These are phyloP conservation scores for Ostrea edulis DNA, from an alignment of 1,140 invertebrate genomes.

Conservation along the genomic window DNA sequence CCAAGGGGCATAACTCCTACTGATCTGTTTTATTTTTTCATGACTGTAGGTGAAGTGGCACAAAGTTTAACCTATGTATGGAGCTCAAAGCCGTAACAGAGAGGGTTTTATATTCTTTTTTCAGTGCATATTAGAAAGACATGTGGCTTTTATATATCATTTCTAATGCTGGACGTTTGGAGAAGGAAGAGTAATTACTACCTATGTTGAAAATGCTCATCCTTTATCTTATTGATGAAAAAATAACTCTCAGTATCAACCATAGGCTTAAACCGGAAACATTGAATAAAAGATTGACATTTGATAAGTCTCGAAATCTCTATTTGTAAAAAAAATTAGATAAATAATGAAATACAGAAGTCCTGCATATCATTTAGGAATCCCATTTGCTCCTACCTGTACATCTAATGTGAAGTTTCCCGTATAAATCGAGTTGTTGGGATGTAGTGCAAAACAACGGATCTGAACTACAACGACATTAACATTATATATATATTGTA, in stretches of 20 bases:
- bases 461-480: slow-evolving; percentile 70
- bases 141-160: neutral
- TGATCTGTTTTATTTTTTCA: neutral
- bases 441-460: slow-evolving; percentile 69
- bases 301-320: no score
- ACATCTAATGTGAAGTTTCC: slow-evolving; percentile 69
- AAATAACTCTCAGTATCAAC: no score
- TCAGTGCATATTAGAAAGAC: neutral
- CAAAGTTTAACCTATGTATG: neutral
- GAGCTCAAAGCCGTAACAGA: neutral
- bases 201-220: no score
- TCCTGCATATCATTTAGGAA: no score
- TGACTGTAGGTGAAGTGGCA: neutral
- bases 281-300: no score
- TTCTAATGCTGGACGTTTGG: neutral
- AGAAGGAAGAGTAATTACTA: no score
- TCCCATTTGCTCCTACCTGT: slow-evolving; percentile 62
- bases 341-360: no score
- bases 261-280: no score
- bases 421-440: slow-evolving; percentile 68
- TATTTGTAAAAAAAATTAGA: no score
- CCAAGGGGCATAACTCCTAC: neutral
- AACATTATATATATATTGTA: no score
- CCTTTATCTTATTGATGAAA: no score
- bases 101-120: neutral